Evolutionary conservation across 1,140 invertebrate genomes (phyloP), one percentile per base, ranked within the genome.

Genomic region (Brachionus koreanus): DNA sequence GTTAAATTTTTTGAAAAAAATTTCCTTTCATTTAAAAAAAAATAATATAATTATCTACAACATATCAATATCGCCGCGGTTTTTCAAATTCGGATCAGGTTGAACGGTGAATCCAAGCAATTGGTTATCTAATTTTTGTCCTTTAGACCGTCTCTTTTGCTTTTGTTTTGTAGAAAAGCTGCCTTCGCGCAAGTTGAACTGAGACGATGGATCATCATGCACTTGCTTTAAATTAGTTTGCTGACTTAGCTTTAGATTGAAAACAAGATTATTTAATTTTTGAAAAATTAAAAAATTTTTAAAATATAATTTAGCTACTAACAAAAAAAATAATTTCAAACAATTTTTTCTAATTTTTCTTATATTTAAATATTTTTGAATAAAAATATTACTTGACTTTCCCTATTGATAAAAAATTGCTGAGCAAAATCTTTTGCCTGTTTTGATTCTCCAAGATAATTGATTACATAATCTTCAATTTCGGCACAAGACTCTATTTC

Each of bases 1-100:
- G 49, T 57, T 57, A 57, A 57, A 7, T 57, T 57, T 52, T 57
- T 57, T n/a, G 19, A 57, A 57, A 57, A 57, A 19, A 57, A 25
- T 19, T 23, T 52, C 19, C 16, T 25, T 57, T 57, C 19, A 6
- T 0, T 69, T 39, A 23, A 19, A 39, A 39, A 19, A 19, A 37
- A 42, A n/a, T n/a, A n/a, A n/a, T n/a, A n/a, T n/a, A 42, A 37
- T 4, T 61, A 79, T 79, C 76, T 79, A 79, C 76, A 82, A 37
- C 19, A 23, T 82, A 33, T 82, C 79, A 67, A 82, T 67, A 82
- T 82, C 79, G 35, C 57, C 79, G 10, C 79, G 57, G 42, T 82
- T 79, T 65, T 79, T 79, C 29, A 79, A 57, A 79, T 49, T 79
- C 29, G 76, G 79, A 65, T 82, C 79, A 19, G 79, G 79, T 35